These are phyloP conservation scores for Tetraodon nigroviridis DNA, from an alignment of 2,113 vertebrate genomes.

Conservation along the genomic window DNA sequence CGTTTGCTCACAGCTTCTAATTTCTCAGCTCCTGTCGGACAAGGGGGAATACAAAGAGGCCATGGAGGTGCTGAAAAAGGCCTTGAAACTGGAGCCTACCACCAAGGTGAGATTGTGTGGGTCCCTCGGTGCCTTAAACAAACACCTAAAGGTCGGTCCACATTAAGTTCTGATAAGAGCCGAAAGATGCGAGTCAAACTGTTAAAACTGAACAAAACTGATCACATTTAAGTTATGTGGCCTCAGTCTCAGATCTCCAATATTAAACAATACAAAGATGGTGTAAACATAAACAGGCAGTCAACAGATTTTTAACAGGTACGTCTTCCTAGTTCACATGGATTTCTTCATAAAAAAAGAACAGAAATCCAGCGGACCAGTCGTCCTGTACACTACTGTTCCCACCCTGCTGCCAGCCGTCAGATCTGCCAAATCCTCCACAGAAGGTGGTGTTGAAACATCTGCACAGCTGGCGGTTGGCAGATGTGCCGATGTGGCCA, in stretches of 20 bases:
- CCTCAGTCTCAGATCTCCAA: no score
- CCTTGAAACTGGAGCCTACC: constrained; percentile 82
- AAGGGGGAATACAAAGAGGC: constrained; percentile 78
- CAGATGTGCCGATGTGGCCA: constrained; percentile 46
- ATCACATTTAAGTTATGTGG: no score
- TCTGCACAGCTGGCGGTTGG: constrained; percentile 39
- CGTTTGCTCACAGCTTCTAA: constrained; percentile 10
- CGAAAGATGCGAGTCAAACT: no score
- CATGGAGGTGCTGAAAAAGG: constrained; percentile 74
- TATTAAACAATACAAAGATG: no score
- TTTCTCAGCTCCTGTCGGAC: constrained; percentile 79
- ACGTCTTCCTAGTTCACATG: no score
- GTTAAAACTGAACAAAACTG: no score
- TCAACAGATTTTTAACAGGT: no score
- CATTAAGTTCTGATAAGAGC: background rate
- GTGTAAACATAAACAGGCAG: no score
- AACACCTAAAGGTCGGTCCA: constrained; percentile 9
- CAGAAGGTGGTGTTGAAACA: constrained; percentile 12
- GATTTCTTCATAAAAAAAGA: background rate
- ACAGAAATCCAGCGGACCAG: background rate
- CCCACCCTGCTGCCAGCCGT: background rate
- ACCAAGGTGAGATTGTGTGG: constrained; percentile 75
- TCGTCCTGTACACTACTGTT: no score
- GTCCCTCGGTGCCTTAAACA: constrained; percentile 3
- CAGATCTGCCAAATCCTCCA: constrained; percentile 56